Conservation (phyloP, 2,888 invertebrate species). For the Drosophila kanekoi region DNA sequence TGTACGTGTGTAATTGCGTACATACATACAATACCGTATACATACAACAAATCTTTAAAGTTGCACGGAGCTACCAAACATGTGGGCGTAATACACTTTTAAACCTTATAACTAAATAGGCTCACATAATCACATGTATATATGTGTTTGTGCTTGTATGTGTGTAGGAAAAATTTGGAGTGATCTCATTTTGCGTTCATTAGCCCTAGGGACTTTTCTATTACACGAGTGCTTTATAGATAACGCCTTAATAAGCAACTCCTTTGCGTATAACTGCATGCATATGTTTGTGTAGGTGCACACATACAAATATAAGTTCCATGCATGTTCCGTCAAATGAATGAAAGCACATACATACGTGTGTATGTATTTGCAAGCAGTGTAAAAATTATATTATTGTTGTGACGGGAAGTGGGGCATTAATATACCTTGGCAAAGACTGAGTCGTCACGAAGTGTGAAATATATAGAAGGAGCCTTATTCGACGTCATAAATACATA, state of each 20-base stretch:
- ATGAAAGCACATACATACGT: not conserved
- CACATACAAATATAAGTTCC: not conserved
- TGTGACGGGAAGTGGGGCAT: not conserved
- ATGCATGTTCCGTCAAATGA: not conserved
- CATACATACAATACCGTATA: constrained; percentile 34
- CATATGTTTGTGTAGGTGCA: not conserved
- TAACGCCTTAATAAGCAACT: constrained; percentile 13
- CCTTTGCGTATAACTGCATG: not conserved
- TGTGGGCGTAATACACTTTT: constrained; percentile 15
- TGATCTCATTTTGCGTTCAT: constrained; percentile 24
- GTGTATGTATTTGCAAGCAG: not conserved
- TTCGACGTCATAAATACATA: not conserved
- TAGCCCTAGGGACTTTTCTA: constrained; percentile 6
- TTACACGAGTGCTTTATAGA: not conserved
- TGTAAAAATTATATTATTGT: constrained; percentile 4
- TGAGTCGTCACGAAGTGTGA: constrained; percentile 1
- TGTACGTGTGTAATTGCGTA: constrained; percentile 42
- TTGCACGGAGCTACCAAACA: constrained; percentile 19
- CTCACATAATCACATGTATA: constrained; percentile 15
- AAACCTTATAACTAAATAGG: constrained; percentile 23
- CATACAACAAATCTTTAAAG: constrained; percentile 27
- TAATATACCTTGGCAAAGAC: not conserved
- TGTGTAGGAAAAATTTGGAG: constrained; percentile 16
- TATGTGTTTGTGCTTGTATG: constrained; percentile 9
- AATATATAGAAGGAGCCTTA: not conserved